Base-by-base conservation (phyloP, 2,888 invertebrate genomes). In the Alsophila aescularia region DNA sequence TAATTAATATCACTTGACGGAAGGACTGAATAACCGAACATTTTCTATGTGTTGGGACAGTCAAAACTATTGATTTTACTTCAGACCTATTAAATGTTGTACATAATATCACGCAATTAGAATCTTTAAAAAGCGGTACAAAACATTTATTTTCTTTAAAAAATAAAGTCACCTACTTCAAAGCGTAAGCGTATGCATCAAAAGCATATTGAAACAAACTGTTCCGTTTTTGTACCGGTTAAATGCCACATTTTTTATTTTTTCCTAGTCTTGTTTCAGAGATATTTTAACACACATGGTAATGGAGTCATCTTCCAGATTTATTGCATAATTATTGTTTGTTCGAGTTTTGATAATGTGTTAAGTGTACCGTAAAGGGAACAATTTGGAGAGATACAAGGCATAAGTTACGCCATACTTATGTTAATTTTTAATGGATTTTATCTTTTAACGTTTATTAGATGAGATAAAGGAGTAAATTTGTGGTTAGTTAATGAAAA, bases 301-400 rank as follows among this genome's bases (percentile, higher is more conserved):
- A n/a, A 85, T 77, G 79, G 76, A 65, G 60, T 81, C 70, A 64
- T 64, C 75, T 81, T 79, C 68, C 77, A 73, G 83, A 87, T 88
- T 86, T 87, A 86, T 87, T 77, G 78, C 75, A 72, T 80, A 79
- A 77, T 77, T 63, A 61, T 62, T 60, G 67, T 68, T 64, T 67
- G 51, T 66, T 62, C 54, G 50, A 56, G 49, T 59, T 65, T 62
- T 63, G 61, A 65, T 71, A 60, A 68, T 65, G 66, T 70, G 72
- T 69, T 70, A 72, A 69, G 66, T 69, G 62, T 62, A 53, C 61
- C 49, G 49, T 56, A 52, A 50, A 40, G 31, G 41, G 47, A 52
- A 64, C 59, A 64, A 62, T 68, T 68, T 62, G 44, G 40, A 39
- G 60, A 56, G 47, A 52, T 61, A 58, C 52, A 62, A 34, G 37